Evolutionary conservation across 1,140 invertebrate species (phyloP).

Genomic region (Eriosoma lanigerum): DNA sequence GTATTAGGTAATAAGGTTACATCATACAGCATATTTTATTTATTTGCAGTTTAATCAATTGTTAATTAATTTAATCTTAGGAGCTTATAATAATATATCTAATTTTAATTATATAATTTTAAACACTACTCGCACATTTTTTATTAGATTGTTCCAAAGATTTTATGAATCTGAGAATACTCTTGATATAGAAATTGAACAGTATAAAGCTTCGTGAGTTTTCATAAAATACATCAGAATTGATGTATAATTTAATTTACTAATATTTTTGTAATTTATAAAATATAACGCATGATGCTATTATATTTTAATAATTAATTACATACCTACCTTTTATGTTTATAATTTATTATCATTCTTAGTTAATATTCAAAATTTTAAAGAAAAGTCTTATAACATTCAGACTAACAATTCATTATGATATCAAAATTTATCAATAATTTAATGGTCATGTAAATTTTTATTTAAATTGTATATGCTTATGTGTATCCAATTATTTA

Average conservation of each 20-base stretch:
- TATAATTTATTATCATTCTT: too few relatives aligned
- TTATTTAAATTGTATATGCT: not conserved
- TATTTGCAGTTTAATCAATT: too few relatives aligned
- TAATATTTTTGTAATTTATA: not conserved
- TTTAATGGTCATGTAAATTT: not conserved
- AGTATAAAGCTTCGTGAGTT: conserved; percentile 39
- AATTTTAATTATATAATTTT: not conserved
- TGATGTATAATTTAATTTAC: not conserved
- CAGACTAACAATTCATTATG: too few relatives aligned
- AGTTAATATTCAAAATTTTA: too few relatives aligned
- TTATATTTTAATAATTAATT: not conserved
- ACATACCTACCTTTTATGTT: too few relatives aligned
- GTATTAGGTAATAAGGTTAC: too few relatives aligned
- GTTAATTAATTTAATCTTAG: too few relatives aligned
- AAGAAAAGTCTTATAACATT: not conserved
- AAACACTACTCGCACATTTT: not conserved
- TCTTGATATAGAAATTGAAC: conserved; percentile 22
- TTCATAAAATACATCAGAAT: not conserved
- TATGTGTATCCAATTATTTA: not conserved
- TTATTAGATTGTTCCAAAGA: conserved; percentile 9
- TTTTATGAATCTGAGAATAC: conserved; percentile 28
- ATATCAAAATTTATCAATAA: not conserved
- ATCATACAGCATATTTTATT: too few relatives aligned
- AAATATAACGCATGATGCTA: conserved; percentile 1
- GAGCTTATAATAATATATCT: too few relatives aligned